Base-by-base conservation (phyloP, 2,888 invertebrate genomes). In the Linnaemya tessellans region DNA sequence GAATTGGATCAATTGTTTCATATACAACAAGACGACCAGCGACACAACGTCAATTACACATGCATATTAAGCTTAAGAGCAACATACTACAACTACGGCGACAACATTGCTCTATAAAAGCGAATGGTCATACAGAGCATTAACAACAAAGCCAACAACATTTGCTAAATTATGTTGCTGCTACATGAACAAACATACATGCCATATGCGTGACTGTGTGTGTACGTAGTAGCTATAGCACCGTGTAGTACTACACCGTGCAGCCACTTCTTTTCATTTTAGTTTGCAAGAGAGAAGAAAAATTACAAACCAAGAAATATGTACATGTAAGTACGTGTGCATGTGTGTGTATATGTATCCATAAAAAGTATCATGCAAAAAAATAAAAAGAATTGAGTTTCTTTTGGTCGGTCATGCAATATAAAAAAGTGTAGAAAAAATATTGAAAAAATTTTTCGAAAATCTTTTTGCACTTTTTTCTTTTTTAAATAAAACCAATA, bases 1-100 rank as follows among this genome's bases (percentile, higher is more conserved):
- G 82, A 85, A 85, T 82, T 85, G 85, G 82, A 85, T 85, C 85
- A 85, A 85, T 82, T 80, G 64, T 77, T 79, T 73, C 67, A 30
- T 51, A 64, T 80, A 80, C 67, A 73, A 70, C 67, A 73, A 70
- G 22, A 35, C 49, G 80, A 35, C 84, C 71, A 71, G 64, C 65
- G 51, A 79, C 70, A 74, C 60, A 62, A 70, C 64, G 38, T 62
- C 51, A 68, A 64, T 54, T 77, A 35, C 58, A 8, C 30, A 58
- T n/a, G n/a, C n/a, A 10, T 5, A 73, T 75, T 20, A 70, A 80
- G 58, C 56, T 62, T 51, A 80, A 65, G 35, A 75, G 68, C 71
- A 79, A 51, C 64, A 73, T 73, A 54, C 46, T 30, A 51, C 38
- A 56, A 78, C 60, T 35, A 75, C 49, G 38, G 70, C 80, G 60